Percentiles rank a stretch among this genome's conserved stretches.
phyloP scores from a whole-genome alignment of 2,797 vertebrate genomes.

The Thalassophryne amazonica region DNA sequence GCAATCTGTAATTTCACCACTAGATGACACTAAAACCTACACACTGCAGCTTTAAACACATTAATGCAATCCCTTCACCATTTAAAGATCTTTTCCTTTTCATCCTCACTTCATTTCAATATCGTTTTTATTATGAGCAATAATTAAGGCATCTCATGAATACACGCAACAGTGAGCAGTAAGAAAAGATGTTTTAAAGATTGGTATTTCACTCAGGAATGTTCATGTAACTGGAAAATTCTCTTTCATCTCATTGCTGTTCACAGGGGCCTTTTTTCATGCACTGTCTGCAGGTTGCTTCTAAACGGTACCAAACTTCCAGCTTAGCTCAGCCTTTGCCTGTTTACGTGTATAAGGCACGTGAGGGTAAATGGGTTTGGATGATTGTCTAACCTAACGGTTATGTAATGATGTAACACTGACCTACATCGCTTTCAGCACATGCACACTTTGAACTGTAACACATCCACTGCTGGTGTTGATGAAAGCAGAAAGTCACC shows the following conservation, averaged over 20 bases:
- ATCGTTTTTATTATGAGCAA: neutral
- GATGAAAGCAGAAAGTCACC: constrained; percentile 8
- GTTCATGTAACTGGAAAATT: neutral
- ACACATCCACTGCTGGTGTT: constrained; percentile 26
- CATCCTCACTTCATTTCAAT: too few species aligned
- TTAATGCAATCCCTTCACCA: too few species aligned
- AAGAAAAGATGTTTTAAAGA: neutral
- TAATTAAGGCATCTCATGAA: neutral
- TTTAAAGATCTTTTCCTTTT: too few species aligned
- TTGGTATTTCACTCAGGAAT: constrained; percentile 2
- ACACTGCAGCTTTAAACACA: too few species aligned
- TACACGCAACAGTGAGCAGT: neutral
- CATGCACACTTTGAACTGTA: constrained; percentile 26
- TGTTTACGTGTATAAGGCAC: constrained; percentile 31
- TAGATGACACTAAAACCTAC: too few species aligned
- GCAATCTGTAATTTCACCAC: too few species aligned
- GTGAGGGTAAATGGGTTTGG: constrained; percentile 47
- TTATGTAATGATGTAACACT: constrained; percentile 59
- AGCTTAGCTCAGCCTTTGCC: neutral
- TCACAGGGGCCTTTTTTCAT: neutral
- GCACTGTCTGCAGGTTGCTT: neutral
- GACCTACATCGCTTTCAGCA: constrained; percentile 56
- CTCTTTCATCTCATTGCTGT: neutral
- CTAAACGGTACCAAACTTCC: constrained; percentile 14
- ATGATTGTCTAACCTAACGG: constrained; percentile 41